Evolutionary conservation across 2,113 vertebrate genomes (phyloP), one percentile per base, ranked within the genome.

Genomic region (Pantherophis guttatus): DNA sequence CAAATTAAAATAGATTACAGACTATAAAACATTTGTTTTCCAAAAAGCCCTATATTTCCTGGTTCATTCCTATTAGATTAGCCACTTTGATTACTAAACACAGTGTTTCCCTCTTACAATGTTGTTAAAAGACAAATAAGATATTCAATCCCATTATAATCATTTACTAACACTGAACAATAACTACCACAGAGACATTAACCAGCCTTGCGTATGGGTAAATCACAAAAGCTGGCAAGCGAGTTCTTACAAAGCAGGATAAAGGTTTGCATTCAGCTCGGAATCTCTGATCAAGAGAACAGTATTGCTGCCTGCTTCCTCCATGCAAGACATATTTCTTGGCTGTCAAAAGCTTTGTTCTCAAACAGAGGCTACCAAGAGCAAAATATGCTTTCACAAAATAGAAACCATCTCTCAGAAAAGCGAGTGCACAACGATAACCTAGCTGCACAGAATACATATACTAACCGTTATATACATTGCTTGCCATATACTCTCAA

Each of bases 261-360:
- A 50, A 95, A 39, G 87, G 75, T 92, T 62, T 93, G 57, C 8
- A 88, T 75, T 44, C 19, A 95, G 95, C 94, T 88, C 93, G 91
- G 92, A 92, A 87, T 0, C 54, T 91, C 93, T 91, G 94, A 95
- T 88, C 81, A 92, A 94, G 94, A 96, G 91, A 91, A 93, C 93
- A 93, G 89, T 29, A 91, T 17, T 58, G 89, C 93, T 95, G 94
- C 53, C 95, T 93, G 92, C 88, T 90, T 21, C 57, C 95, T 92
- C 6, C 95, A 91, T 65, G 94, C 93, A 91, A 96, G 86, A 92
- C 95, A 96, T 93, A 94, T 87, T 94, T 94, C 92, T 96, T 93
- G 87, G 62, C 93, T 96, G 94, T 95, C 96, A 96, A 95, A 97
- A 98, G 96, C 98, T 98, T 98, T 98, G 97, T 98, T 98, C 97